phyloP scores from a whole-genome alignment of 1,140 invertebrate species.

The Grapholita molesta region DNA sequence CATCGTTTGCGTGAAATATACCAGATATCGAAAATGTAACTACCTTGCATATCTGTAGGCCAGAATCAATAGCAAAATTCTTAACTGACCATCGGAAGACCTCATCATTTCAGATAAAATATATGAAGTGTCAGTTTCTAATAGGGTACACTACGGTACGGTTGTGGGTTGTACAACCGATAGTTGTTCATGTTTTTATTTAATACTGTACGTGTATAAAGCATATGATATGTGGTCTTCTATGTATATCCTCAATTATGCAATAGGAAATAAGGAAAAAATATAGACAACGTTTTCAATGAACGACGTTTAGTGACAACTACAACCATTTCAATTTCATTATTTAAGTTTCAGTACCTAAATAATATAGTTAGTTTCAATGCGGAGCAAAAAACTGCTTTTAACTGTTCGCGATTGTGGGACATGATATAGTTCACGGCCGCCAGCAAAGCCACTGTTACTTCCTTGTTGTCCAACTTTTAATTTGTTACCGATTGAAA shows the following conservation, averaged over 20 bases:
- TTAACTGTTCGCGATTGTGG: not conserved
- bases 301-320: not conserved
- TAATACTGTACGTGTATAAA: no score
- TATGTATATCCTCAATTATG: not conserved
- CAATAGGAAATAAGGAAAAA: not conserved
- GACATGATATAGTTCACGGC: not conserved
- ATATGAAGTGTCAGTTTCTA: no score
- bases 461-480: not conserved
- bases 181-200: no score
- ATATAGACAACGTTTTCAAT: not conserved
- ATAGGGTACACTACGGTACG: no score
- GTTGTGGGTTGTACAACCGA: no score
- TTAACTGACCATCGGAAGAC: no score
- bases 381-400: not conserved
- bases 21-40: no score
- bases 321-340: not conserved
- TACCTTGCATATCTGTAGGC: no score
- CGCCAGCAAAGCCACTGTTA: not conserved
- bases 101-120: no score
- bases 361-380: not conserved
- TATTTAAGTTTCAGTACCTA: constrained; percentile 1
- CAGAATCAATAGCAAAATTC: no score
- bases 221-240: not conserved
- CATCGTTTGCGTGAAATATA: no score
- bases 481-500: not conserved